phyloP scores from a whole-genome alignment of 2,888 invertebrate species.

The Petrophora chlorosata region DNA sequence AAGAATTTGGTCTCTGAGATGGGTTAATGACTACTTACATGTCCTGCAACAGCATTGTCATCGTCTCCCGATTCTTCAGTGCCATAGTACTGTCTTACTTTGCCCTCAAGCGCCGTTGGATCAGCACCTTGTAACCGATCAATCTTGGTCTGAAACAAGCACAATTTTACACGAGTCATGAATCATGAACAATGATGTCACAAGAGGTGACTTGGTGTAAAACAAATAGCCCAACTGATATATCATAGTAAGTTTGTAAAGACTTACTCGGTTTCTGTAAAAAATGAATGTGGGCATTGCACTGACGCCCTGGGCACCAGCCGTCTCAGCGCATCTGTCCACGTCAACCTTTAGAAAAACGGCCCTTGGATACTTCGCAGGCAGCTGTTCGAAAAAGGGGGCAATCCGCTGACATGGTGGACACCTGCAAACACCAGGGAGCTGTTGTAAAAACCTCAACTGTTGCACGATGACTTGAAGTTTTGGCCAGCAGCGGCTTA shows the following conservation, averaged over 20 bases:
- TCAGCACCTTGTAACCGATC: conserved; percentile 96
- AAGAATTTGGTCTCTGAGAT: no score
- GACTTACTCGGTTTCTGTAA: conserved; percentile 90
- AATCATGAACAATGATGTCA: no score
- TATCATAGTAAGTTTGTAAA: no score
- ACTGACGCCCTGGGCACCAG: conserved; percentile 93
- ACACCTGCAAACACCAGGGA: conserved; percentile 86
- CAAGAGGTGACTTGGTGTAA: no score
- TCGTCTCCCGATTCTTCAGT: conserved; percentile 85
- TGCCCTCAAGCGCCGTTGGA: conserved; percentile 90
- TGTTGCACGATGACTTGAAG: conserved; percentile 62
- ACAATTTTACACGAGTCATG: no score
- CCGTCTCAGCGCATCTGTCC: conserved; percentile 95
- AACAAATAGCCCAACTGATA: no score
- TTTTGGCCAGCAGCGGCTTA: conserved; percentile 55
- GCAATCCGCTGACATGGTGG: conserved; percentile 98
- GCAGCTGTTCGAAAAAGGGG: conserved; percentile 95
- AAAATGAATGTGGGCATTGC: conserved; percentile 99
- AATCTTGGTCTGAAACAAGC: conserved; percentile 86
- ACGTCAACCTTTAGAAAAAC: conserved; percentile 98
- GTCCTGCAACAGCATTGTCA: conserved; percentile 89
- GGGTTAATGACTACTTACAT: conserved; percentile 85
- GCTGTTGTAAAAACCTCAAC: conserved; percentile 31
- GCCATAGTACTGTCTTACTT: conserved; percentile 94
- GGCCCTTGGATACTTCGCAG: conserved; percentile 93